phyloP scores from a whole-genome alignment of 2,797 vertebrate genomes.

The Taenioides sp. region DNA sequence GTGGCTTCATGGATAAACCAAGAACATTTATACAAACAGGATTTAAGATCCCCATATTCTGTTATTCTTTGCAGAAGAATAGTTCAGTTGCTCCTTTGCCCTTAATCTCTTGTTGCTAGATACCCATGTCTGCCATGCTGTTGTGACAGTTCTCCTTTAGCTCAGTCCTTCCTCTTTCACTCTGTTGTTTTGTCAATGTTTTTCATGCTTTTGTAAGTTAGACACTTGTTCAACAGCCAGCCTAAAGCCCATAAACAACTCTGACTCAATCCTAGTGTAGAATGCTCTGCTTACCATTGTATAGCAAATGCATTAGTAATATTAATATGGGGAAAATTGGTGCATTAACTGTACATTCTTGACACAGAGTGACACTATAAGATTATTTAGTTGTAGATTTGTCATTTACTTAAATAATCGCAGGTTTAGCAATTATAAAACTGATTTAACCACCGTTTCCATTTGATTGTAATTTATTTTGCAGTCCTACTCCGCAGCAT shows the following conservation, averaged over 20 bases:
- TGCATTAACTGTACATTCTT: background rate
- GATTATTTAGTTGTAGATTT: background rate
- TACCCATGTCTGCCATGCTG: background rate
- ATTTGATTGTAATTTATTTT: no score
- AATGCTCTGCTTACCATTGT: background rate
- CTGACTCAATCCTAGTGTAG: background rate
- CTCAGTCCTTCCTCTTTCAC: constrained; percentile 7
- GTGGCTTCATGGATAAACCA: background rate
- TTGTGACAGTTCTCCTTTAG: constrained; percentile 10
- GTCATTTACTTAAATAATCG: background rate
- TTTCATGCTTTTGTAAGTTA: background rate
- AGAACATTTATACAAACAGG: background rate
- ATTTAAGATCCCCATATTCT: background rate
- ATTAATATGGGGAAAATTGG: background rate
- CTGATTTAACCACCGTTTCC: no score
- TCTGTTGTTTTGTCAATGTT: background rate
- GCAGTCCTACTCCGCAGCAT: no score
- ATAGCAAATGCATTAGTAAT: background rate
- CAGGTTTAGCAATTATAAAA: background rate
- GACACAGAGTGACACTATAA: background rate
- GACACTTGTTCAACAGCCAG: constrained; percentile 9
- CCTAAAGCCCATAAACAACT: background rate
- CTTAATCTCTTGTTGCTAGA: background rate
- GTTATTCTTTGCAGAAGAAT: background rate
- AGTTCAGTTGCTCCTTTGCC: background rate